A percentile compares a stretch with the other conserved stretches of the same genome.
These are phyloP conservation scores for Atta cephalotes DNA, from an alignment of 1,140 invertebrate species.

Conservation along the genomic window DNA sequence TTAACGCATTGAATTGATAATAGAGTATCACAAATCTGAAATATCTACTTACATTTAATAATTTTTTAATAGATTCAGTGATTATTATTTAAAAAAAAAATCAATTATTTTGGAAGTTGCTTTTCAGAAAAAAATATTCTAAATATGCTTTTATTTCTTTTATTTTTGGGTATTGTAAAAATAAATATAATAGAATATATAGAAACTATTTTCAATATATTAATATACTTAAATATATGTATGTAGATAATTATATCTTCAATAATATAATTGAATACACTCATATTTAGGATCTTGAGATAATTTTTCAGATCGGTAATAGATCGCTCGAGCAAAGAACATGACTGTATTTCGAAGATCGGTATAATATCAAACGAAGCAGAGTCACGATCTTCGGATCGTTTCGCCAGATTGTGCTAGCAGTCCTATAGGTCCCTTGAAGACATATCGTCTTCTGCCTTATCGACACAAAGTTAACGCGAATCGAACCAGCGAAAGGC, in stretches of 20 bases:
- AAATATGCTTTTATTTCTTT: neutral
- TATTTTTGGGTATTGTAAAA: neutral
- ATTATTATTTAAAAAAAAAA: neutral
- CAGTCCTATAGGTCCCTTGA: constrained; percentile 10
- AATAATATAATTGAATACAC: constrained; percentile 7
- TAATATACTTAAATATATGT: neutral
- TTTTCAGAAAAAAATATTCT: neutral
- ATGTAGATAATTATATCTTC: too few species aligned
- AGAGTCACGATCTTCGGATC: constrained; percentile 10
- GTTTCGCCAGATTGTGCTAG: constrained; percentile 72
- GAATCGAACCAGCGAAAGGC: constrained; percentile 45
- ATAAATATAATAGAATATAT: too few species aligned
- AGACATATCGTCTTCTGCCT: constrained; percentile 66
- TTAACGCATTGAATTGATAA: neutral
- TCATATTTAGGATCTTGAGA: neutral
- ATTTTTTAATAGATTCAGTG: neutral
- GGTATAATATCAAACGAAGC: constrained; percentile 64
- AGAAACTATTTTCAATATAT: neutral
- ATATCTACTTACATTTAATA: neutral
- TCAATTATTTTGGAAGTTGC: neutral
- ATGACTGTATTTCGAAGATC: constrained; percentile 46
- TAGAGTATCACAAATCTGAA: neutral
- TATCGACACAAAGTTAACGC: constrained; percentile 76
- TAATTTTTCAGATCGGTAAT: constrained; percentile 59
- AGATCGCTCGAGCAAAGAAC: neutral